A percentile compares a stretch with the other conserved stretches of the same genome.
Conservation (phyloP, 53 echinoderm and acorn worm genomes). For the Zoroaster sp. region DNA sequence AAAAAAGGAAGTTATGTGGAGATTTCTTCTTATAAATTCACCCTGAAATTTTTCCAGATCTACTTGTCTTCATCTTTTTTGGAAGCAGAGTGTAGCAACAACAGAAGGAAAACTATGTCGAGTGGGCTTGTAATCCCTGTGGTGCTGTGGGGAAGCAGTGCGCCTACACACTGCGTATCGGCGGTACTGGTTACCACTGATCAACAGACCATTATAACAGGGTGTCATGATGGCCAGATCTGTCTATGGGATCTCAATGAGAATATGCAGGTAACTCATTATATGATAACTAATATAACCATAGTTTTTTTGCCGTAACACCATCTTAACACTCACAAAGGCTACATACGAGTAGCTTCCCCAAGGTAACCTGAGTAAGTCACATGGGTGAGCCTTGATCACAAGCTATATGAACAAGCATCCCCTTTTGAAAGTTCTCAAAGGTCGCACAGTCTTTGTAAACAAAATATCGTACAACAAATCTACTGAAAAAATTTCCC, state of each 20-base stretch:
- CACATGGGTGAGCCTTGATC: too few species aligned
- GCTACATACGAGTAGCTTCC: too few species aligned
- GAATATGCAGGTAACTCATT: constrained; percentile 78
- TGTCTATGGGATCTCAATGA: constrained; percentile 96
- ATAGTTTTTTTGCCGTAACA: not conserved
- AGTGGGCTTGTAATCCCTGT: constrained; percentile 94
- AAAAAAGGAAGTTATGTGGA: too few species aligned
- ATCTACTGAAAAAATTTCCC: too few species aligned
- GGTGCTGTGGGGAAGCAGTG: constrained; percentile 91
- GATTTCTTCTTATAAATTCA: too few species aligned
- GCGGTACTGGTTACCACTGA: constrained; percentile 90
- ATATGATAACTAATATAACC: not conserved
- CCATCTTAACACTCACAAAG: too few species aligned
- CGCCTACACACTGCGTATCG: constrained; percentile 97
- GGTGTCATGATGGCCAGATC: constrained; percentile 98
- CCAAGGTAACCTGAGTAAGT: too few species aligned
- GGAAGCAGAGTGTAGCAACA: too few species aligned
- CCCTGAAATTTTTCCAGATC: not conserved
- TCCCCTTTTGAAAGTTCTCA: too few species aligned
- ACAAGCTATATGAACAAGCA: too few species aligned
- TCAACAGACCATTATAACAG: constrained; percentile 94
- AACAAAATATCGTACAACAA: too few species aligned
- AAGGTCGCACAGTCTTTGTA: too few species aligned
- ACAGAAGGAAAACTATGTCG: constrained; percentile 46
- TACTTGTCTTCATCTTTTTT: not conserved